These are phyloP conservation scores for Cantharis nigra DNA, from an alignment of 2,888 invertebrate genomes.

Conservation along the genomic window DNA sequence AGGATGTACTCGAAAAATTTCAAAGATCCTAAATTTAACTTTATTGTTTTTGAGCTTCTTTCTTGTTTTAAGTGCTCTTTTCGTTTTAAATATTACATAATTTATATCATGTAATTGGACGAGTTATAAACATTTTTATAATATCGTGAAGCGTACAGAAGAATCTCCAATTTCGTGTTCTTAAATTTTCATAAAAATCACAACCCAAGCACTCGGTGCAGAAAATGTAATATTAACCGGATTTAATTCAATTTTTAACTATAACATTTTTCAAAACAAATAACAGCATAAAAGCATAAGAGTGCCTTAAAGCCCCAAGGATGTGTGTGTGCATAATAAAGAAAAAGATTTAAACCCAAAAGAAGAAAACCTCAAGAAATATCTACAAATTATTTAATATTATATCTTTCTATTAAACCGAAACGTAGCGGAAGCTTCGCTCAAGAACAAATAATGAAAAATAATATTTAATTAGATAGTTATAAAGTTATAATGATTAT, in stretches of 20 bases:
- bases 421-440: no score
- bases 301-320: background rate
- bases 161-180: background rate
- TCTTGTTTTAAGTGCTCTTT: background rate
- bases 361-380: background rate
- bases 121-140: background rate
- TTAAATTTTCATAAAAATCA: background rate
- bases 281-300: background rate
- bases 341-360: background rate
- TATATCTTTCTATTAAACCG: background rate
- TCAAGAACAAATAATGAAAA: no score
- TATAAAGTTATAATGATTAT: no score
- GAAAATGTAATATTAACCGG: background rate
- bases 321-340: background rate
- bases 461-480: no score
- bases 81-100: background rate
- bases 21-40: background rate
- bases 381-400: background rate
- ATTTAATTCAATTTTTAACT: background rate
- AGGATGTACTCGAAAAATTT: background rate
- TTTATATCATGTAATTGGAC: background rate
- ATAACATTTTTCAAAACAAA: background rate
- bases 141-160: background rate
- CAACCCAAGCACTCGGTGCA: background rate
- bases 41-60: background rate